Conservation (phyloP, 2,888 invertebrate species). For the Brachylomia viminalis region DNA sequence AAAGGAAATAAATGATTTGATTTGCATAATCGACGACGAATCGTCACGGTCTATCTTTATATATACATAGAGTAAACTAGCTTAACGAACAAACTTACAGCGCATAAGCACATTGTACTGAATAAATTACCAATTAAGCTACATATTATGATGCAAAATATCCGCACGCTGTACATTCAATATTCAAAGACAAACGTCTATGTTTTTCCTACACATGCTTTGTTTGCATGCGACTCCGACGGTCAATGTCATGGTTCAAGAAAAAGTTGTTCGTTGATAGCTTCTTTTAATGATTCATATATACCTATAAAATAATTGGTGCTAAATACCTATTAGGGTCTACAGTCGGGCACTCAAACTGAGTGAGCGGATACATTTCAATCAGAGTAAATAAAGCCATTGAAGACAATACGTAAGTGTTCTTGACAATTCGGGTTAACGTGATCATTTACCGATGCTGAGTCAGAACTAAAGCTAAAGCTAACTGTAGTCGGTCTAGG, state of each 20-base stretch:
- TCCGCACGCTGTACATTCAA: slow-evolving; percentile 55
- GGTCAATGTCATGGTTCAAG: slow-evolving; percentile 44
- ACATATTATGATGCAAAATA: slow-evolving; percentile 74
- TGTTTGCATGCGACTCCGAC: slow-evolving; percentile 40
- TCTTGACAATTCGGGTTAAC: slow-evolving; percentile 81
- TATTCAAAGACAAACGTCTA: slow-evolving; percentile 60
- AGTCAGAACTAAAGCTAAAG: slow-evolving; percentile 80
- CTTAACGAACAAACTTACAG: slow-evolving; percentile 71
- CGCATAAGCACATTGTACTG: slow-evolving; percentile 70
- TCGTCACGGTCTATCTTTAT: slow-evolving; percentile 80
- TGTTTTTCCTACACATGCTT: slow-evolving; percentile 72
- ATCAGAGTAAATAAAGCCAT: slow-evolving; percentile 74
- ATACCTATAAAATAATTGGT: slow-evolving; percentile 34
- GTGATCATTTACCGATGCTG: slow-evolving; percentile 80
- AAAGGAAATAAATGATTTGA: slow-evolving; percentile 83
- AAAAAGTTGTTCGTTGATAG: slow-evolving; percentile 10
- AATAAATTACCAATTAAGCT: slow-evolving; percentile 82
- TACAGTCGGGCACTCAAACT: neutral
- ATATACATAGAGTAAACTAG: slow-evolving; percentile 71
- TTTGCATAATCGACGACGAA: slow-evolving; percentile 82
- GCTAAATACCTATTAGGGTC: neutral
- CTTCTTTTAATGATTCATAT: slow-evolving; percentile 1
- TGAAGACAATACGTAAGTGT: slow-evolving; percentile 74
- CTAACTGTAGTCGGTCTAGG: slow-evolving; percentile 83
- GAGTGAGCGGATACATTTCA: slow-evolving; percentile 66